A percentile compares a stretch with the other conserved stretches of the same genome.
phyloP scores from a whole-genome alignment of 2,888 invertebrate genomes.

The Cheilosia vernalis region DNA sequence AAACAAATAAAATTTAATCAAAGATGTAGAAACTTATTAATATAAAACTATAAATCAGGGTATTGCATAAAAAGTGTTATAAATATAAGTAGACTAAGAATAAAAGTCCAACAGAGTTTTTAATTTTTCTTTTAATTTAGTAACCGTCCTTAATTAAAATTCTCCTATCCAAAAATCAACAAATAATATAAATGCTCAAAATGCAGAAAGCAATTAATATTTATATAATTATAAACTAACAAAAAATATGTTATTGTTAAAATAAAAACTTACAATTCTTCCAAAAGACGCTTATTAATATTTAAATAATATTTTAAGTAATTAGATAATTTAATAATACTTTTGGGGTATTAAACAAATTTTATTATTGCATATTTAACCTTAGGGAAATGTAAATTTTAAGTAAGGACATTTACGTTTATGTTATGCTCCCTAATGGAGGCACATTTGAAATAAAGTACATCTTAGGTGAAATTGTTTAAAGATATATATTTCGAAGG shows the following conservation, averaged over 20 bases:
- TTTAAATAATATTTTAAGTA: conserved; percentile 27
- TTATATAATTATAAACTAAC: neutral
- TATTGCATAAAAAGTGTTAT: conserved; percentile 38
- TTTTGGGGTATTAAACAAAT: conserved; percentile 23
- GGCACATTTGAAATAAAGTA: conserved; percentile 13
- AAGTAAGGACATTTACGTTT: conserved; percentile 17
- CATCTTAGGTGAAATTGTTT: conserved; percentile 15
- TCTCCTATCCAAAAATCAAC: conserved; percentile 27
- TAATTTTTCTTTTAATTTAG: conserved; percentile 30
- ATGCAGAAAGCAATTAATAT: conserved; percentile 50
- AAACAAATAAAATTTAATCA: conserved; percentile 24
- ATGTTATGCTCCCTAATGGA: conserved; percentile 33
- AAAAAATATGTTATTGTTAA: conserved; percentile 26
- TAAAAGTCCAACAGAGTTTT: conserved; percentile 9
- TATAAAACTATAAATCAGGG: conserved; percentile 56
- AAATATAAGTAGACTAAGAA: conserved; percentile 23
- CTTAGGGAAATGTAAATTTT: neutral
- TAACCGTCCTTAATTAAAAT: conserved; percentile 59
- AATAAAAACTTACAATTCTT: conserved; percentile 45
- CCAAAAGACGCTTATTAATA: conserved; percentile 68
- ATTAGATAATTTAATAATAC: conserved; percentile 17
- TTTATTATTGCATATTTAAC: conserved; percentile 5
- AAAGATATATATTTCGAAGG: conserved; percentile 11
- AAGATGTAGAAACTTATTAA: conserved; percentile 11
- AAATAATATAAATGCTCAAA: conserved; percentile 38